Evolutionary conservation across 2,797 vertebrate genomes (phyloP), one percentile per base, ranked within the genome.

Genomic region (Corythornis leucogaster): DNA sequence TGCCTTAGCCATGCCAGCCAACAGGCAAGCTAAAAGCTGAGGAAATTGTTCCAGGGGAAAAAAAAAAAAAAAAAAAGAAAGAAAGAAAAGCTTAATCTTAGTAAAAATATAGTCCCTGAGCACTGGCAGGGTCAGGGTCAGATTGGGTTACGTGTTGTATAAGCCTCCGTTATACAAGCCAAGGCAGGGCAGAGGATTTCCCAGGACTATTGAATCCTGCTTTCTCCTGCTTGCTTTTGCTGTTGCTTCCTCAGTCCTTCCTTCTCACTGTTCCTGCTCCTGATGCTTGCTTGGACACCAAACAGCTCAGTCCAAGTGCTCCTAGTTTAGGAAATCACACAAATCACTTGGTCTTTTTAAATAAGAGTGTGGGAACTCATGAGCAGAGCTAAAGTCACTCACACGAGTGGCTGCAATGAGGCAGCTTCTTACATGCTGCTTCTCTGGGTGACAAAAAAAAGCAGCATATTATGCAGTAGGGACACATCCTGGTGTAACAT

Each of bases 61-160:
- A 33, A 33, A 33, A 35, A 9, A 38, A 12, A 38, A 38, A 38
- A 38, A 12, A 38, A 38, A 38, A 86, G 90, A 80, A 91, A 77
- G 30, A 70, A 80, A 80, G 75, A 78, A 86, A 95, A 77, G 77
- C 92, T 94, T 97, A 95, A 94, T 96, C 95, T 93, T 61, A 59
- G 95, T 90, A 92, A 90, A 94, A 95, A 92, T 91, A 96, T 92
- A 94, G 80, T 89, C 68, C 58, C 59, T 84, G 79, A 85, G 61
- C 59, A 62, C 94, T 90, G 92, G 85, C 83, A 17, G 96, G 80
- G 88, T 88, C 94, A 96, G 96, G 95, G 93, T 96, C 96, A 97
- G 92, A 42, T 85, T 89, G 79, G 94, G 93, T 97, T 97, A 96
- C 43, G 0, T 0, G 70, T 96, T 97, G 95, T 94, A 5, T 95